phyloP scores from a whole-genome alignment of 2,113 vertebrate genomes.

The Paradoxurus hermaphroditus region DNA sequence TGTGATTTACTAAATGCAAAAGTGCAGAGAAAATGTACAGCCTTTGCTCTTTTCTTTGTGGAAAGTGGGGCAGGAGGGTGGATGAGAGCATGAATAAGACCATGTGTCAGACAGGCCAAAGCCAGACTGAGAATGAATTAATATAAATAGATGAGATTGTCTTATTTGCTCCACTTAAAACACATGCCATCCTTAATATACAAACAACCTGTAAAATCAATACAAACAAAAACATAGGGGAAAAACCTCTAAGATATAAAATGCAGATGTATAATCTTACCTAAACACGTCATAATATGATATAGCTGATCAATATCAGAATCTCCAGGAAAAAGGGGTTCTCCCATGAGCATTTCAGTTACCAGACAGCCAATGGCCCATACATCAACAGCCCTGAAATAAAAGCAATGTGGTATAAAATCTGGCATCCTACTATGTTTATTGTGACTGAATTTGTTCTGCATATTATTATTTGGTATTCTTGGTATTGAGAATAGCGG shows the following conservation, averaged over 20 bases:
- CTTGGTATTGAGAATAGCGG: neutral
- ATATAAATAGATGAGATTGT: neutral
- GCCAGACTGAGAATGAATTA: neutral
- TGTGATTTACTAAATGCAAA: neutral
- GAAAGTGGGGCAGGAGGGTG: too few relatives aligned
- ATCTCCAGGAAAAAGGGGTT: slow-evolving; percentile 92
- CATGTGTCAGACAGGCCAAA: neutral
- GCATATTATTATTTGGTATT: neutral
- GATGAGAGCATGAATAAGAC: neutral
- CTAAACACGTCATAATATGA: slow-evolving; percentile 89
- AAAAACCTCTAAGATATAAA: slow-evolving; percentile 12
- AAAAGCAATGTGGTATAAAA: neutral
- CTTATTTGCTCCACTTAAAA: slow-evolving; percentile 3
- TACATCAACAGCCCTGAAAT: slow-evolving; percentile 90
- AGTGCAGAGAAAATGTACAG: neutral
- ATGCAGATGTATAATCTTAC: slow-evolving; percentile 74
- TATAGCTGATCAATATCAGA: slow-evolving; percentile 95
- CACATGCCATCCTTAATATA: neutral
- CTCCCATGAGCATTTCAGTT: slow-evolving; percentile 91
- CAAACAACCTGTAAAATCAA: slow-evolving; percentile 8
- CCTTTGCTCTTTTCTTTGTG: neutral
- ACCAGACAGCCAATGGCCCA: slow-evolving; percentile 93
- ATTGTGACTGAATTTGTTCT: neutral
- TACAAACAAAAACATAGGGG: neutral
- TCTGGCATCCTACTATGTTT: neutral